Base-by-base conservation (phyloP, 1,140 invertebrate genomes). In the Lepidurus couesii region DNA sequence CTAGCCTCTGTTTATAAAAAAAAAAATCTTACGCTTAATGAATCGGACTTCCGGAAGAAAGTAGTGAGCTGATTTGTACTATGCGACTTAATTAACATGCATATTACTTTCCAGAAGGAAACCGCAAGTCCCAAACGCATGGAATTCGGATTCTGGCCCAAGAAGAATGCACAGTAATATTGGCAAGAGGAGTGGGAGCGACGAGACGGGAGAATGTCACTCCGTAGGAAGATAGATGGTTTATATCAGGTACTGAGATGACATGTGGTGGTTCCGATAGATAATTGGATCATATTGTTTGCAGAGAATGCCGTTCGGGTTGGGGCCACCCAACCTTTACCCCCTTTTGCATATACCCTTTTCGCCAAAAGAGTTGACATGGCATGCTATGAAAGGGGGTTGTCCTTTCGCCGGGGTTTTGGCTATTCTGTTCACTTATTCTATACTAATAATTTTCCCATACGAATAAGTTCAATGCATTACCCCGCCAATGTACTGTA, bases 281-380 rank as follows among this genome's bases (percentile, higher is more conserved):
- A 65, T 65, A 65, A 65, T 65, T 65, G 53, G 53, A 65, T 65
- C 53, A 65, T 65, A 65, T 65, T 65, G 21, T 65, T 13, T 16
- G 21, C n/a, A 65, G 53, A 21, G 53, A 65, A 65, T 65, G 53
- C 21, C 0, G 9, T 21, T 65, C 53, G 53, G 53, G n/a, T 16
- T 65, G 16, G 16, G 53, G 16, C 21, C 8, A 13, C 53, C 53
- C 53, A 34, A 34, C 4, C 34, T 34, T 34, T 16, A 65, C 2
- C 16, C 53, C 16, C 53, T 21, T 16, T 65, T 65, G 16, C 53
- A 10, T 21, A 4, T 65, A n/a, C 53, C 53, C 16, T n/a, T 65
- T 65, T 65, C 53, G 21, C 53, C 53, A 7, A 16, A 34, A 65
- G 16, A 21, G 53, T 65, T 65, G 53, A 65, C 53, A 65, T 65